Evolutionary conservation across 2,888 invertebrate species (phyloP).

Genomic region (Odontothrips loti): DNA sequence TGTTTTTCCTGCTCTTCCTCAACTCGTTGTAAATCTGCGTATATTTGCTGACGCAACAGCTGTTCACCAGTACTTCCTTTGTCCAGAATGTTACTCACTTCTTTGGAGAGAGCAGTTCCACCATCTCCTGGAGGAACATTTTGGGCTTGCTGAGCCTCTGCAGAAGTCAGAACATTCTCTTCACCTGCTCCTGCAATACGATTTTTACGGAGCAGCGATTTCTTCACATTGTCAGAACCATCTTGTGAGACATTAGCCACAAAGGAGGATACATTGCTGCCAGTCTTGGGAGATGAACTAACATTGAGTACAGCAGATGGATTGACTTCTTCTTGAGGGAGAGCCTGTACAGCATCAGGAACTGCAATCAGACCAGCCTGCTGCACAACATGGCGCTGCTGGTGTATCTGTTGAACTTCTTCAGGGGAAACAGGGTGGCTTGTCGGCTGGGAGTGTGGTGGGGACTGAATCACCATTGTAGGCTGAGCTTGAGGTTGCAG

Average conservation of each 20-base stretch:
- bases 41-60: conserved; percentile 63
- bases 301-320: conserved; percentile 39
- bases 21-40: conserved; percentile 63
- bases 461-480: no score
- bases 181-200: conserved; percentile 41
- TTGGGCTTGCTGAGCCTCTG: conserved; percentile 54
- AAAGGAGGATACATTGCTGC: background rate
- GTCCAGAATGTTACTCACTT: conserved; percentile 50
- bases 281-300: conserved; percentile 44
- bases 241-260: background rate
- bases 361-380: conserved; percentile 54
- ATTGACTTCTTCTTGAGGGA: conserved; percentile 40
- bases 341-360: conserved; percentile 55
- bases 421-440: conserved; percentile 3
- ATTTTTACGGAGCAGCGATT: conserved; percentile 53
- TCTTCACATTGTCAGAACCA: conserved; percentile 39
- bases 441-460: background rate
- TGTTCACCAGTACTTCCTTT: conserved; percentile 53
- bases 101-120: conserved; percentile 46
- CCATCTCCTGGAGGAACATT: conserved; percentile 34
- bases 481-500: conserved; percentile 17
- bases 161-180: conserved; percentile 49
- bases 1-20: conserved; percentile 59
- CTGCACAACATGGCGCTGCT: background rate
- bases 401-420: background rate